Base-by-base conservation (phyloP, 2,113 vertebrate species). In the Mustela nigripes region DNA sequence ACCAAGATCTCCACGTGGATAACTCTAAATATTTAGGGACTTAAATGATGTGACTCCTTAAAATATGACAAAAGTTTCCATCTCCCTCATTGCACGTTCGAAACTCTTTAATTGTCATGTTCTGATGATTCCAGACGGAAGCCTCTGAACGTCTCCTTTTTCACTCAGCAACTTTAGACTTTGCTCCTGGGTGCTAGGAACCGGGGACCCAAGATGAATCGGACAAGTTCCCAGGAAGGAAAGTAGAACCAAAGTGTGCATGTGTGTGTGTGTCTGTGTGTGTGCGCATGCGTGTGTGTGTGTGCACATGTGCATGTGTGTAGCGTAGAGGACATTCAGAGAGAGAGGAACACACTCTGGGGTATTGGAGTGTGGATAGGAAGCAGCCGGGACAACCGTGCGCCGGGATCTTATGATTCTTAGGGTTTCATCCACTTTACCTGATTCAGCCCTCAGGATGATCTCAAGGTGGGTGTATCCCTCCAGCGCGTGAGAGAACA, bases 11-110 rank as follows among this genome's bases (percentile, higher is more conserved):
- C 76, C 53, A 21, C 22, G 18, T 31, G 3, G 45, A 71, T 80
- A 31, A 58, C 74, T 85, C 36, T 88, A 58, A 96, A 85, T 73
- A 73, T 31, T 69, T 31, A n/a, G n/a, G 42, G 53, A 81, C 53
- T 83, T 84, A 56, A 56, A 53, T 42, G 36, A 86, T 79, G 91
- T 53, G 58, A 53, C 33, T 94, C 65, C 45, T 96, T 65, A 82
- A 89, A 78, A 62, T 58, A 42, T 26, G 26, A 39, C 56, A 79
- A 79, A 53, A 4, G 14, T n/a, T 73, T 53, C 10, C 1, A 6
- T 2, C 5, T 26, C 45, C 67, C 15, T 87, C 60, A 39, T 4
- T 11, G n/a, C 12, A 91, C 33, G 11, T 69, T 78, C 26, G 21
- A 50, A 88, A 92, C 5, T 56, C 28, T 48, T 89, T 65, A 45